Evolutionary conservation across 2,888 invertebrate species (phyloP).

Genomic region (Melanchra persicariae): DNA sequence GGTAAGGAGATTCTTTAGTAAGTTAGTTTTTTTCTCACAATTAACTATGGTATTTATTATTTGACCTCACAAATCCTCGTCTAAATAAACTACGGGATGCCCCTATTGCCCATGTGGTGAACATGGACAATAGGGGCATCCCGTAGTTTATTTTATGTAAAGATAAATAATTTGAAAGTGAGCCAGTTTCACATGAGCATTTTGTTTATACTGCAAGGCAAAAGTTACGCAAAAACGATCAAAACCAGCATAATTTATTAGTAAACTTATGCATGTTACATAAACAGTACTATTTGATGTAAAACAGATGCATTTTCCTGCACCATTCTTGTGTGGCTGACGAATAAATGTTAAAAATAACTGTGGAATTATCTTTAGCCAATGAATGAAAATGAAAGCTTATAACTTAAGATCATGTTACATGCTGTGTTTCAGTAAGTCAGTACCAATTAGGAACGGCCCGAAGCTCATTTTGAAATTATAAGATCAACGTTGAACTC

Average conservation of each 20-base stretch:
- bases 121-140: too few relatives aligned
- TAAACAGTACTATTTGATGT: conserved; percentile 53
- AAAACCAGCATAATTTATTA: conserved; percentile 41
- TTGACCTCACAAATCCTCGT: too few relatives aligned
- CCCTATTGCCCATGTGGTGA: too few relatives aligned
- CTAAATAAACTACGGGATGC: too few relatives aligned
- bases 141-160: too few relatives aligned
- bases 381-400: conserved; percentile 29
- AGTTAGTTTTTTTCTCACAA: background rate
- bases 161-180: background rate
- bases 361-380: conserved; percentile 1
- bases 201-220: conserved; percentile 12
- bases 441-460: background rate
- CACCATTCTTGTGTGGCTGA: conserved; percentile 41
- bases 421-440: background rate
- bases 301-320: conserved; percentile 65
- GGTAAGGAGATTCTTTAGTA: background rate
- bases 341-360: conserved; percentile 47
- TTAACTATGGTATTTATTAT: background rate
- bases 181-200: background rate
- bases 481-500: background rate
- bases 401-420: conserved; percentile 26
- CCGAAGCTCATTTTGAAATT: background rate
- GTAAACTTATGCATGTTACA: conserved; percentile 30
- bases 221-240: conserved; percentile 26